These are phyloP conservation scores for Bagarius yarrelli DNA, from an alignment of 2,113 vertebrate species.

Conservation along the genomic window DNA sequence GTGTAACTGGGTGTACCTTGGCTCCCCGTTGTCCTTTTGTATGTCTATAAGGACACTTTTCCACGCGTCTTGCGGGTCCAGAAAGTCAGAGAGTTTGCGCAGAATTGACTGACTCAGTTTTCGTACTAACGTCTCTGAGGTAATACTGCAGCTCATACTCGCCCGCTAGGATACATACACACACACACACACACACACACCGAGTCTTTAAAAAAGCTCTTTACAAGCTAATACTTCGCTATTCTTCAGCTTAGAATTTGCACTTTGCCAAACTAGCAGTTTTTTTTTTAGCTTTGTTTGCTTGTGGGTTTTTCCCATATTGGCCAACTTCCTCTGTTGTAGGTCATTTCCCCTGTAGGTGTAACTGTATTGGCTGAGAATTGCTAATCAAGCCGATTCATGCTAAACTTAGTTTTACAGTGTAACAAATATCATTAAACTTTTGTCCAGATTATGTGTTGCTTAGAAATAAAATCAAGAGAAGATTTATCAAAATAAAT, in stretches of 20 bases:
- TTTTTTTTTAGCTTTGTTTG: neutral
- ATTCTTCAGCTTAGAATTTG: neutral
- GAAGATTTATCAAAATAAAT: no score
- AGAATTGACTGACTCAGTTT: constrained; percentile 72
- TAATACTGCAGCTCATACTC: constrained; percentile 73
- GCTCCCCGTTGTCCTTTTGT: constrained; percentile 74
- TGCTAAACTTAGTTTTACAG: no score
- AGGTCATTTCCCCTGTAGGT: constrained; percentile 39
- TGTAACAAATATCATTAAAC: no score
- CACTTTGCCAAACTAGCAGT: no score
- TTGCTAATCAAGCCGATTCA: neutral
- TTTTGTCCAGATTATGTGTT: no score
- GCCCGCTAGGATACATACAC: neutral
- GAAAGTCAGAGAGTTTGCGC: constrained; percentile 76
- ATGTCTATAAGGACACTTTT: constrained; percentile 80
- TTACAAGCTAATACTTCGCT: neutral
- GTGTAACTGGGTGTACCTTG: constrained; percentile 83
- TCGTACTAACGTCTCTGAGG: constrained; percentile 78
- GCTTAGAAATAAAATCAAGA: no score
- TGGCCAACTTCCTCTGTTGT: constrained; percentile 67
- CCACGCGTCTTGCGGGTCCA: constrained; percentile 89
- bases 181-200: no score
- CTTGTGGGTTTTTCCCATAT: constrained; percentile 54
- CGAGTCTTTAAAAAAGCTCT: neutral
- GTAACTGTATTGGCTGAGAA: neutral